Base-by-base conservation (phyloP, 1,140 invertebrate species). In the Latrodectus geometricus region DNA sequence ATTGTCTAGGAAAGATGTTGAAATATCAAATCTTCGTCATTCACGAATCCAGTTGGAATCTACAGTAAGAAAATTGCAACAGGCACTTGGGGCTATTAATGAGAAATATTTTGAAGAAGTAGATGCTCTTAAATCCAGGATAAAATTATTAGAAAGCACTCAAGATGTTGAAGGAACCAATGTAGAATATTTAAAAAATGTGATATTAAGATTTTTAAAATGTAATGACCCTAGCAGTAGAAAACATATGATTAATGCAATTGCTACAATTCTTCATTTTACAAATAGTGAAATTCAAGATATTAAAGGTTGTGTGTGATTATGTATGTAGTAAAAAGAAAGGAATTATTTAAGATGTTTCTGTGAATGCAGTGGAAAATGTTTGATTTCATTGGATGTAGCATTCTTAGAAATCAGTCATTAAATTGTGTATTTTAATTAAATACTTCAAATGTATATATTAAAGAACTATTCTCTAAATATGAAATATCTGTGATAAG, bases 101-200 rank as follows among this genome's bases (percentile, higher is more conserved):
- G 93, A 95, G 88, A 92, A 92, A 56, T 92, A 93, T 74, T 90
- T 91, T 75, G 93, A 94, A 20, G 92, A 94, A 89, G 91, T 93
- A 11, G 91, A 93, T 88, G 81, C 75, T n/a, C 89, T 94, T 35
- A 91, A 92, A 72, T 90, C 92, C 61, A 91, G 92, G 88, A 91
- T 94, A 56, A 91, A 87, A 89, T 95, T 95, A 89, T 90, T 95
- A 66, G 94, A 96, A 89, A 92, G 95, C 9, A 95, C 94, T 88
- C 94, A 95, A 89, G 95, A 95, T 5, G 91, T 96, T 23, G 95
- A 96, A 91, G 95, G 95, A 12, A 96, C 96, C 0, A 97, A 97
- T 92, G 91, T 97, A 68, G 96, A 97, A 90, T 97, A 97, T 90
- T 90, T 97, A 86, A 97, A 97, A 91, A 97, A 97, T 91, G 96